Evolutionary conservation across 2,888 invertebrate genomes (phyloP).

Genomic region (Megamerina dolium): DNA sequence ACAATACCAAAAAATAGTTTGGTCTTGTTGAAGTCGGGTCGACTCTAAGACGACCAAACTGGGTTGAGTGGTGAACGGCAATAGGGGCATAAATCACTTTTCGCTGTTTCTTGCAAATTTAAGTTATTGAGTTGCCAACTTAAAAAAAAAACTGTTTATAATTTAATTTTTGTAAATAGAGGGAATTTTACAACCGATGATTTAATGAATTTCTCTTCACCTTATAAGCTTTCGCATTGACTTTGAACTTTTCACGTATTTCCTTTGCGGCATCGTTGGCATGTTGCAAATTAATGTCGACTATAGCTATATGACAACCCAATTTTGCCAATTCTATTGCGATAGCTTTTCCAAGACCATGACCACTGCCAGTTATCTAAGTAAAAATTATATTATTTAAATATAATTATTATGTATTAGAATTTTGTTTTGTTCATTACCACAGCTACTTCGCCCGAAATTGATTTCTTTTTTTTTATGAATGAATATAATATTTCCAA

Average conservation of each 20-base stretch:
- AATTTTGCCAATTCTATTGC: slow-evolving; percentile 16
- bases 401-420: not conserved
- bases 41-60: too few relatives aligned
- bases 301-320: slow-evolving; percentile 17
- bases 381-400: not conserved
- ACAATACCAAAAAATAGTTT: too few relatives aligned
- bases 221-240: slow-evolving; percentile 16
- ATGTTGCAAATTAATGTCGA: slow-evolving; percentile 12
- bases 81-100: too few relatives aligned
- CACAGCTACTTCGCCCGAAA: too few relatives aligned
- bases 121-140: too few relatives aligned
- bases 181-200: not conserved
- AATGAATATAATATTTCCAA: too few relatives aligned
- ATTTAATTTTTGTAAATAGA: too few relatives aligned
- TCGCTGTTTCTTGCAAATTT: not conserved
- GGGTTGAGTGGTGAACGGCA: too few relatives aligned
- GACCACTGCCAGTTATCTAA: slow-evolving; percentile 16
- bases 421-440: too few relatives aligned
- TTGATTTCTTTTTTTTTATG: too few relatives aligned
- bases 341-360: slow-evolving; percentile 16
- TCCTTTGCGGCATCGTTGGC: slow-evolving; percentile 13
- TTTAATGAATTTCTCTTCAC: slow-evolving; percentile 7
- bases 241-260: slow-evolving; percentile 14
- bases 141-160: too few relatives aligned
- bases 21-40: too few relatives aligned